Percentiles rank a stretch among this genome's conserved stretches.
These are phyloP conservation scores for Beaufortia kweichowensis DNA, from an alignment of 2,113 vertebrate species.

Conservation along the genomic window DNA sequence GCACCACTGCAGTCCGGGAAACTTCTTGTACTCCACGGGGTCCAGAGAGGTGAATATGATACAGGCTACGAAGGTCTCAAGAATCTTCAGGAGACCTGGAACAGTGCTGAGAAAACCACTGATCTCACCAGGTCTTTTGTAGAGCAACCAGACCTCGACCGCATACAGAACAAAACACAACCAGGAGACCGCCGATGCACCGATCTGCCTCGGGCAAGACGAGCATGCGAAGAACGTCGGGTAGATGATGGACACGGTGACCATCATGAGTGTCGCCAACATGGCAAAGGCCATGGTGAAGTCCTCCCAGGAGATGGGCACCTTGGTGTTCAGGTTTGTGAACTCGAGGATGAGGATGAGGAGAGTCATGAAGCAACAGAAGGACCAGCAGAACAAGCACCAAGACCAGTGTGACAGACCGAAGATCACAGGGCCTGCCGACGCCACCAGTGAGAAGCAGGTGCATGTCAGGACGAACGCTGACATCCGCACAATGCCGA, in stretches of 20 bases:
- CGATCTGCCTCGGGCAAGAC: slow-evolving; percentile 57
- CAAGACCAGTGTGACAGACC: slow-evolving; percentile 71
- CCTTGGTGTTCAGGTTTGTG: slow-evolving; percentile 62
- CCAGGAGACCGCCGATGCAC: slow-evolving; percentile 75
- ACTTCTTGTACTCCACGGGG: accelerated
- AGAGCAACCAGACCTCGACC: slow-evolving; percentile 74
- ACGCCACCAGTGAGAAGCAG: slow-evolving; percentile 77
- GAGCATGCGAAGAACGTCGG: slow-evolving; percentile 67
- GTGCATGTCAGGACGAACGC: slow-evolving; percentile 73
- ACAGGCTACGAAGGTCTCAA: slow-evolving; percentile 82
- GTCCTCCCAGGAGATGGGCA: slow-evolving; percentile 85
- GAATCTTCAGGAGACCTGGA: slow-evolving; percentile 84
- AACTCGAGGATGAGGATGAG: slow-evolving; percentile 81
- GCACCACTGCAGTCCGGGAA: slow-evolving; percentile 75
- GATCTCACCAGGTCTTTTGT: slow-evolving; percentile 71
- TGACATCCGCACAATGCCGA: slow-evolving; percentile 75
- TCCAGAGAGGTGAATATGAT: slow-evolving; percentile 82
- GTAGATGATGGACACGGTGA: slow-evolving; percentile 80
- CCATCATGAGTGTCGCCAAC: slow-evolving; percentile 78
- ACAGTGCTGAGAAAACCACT: slow-evolving; percentile 82
- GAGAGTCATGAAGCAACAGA: slow-evolving; percentile 78
- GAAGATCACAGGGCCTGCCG: accelerated
- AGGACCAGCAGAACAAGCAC: slow-evolving; percentile 89
- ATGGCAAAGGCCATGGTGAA: slow-evolving; percentile 83
- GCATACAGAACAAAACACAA: slow-evolving; percentile 75